Base-by-base conservation (phyloP, 2,797 vertebrate species). In the Pipistrellus nathusii region DNA sequence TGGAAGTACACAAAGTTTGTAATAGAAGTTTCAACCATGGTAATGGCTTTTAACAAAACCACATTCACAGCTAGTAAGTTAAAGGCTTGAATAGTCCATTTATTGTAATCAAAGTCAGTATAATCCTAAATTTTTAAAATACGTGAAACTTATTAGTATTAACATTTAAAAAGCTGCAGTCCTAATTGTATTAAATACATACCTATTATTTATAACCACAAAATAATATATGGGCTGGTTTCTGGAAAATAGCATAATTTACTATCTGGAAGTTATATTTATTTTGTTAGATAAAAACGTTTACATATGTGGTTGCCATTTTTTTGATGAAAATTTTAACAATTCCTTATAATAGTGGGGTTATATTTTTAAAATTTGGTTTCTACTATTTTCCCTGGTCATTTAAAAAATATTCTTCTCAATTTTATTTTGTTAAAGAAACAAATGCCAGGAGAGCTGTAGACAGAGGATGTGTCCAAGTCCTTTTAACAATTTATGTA, bases 391-490 rank as follows among this genome's bases (percentile, higher is more conserved):
- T 91, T 85, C 38, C 93, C 75, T 64, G 87, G 1, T 84, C 87
- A 64, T 96, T 94, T 96, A 94, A 92, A 94, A 89, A 92, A 90
- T 97, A 89, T 96, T 93, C 51, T 97, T 95, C 4, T 92, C 88
- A 96, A 91, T 95, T 96, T 96, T 96, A 88, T 95, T 96, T 96
- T 97, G 93, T 86, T 93, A 62, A 98, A 98, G 98, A 99, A 98
- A 99, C 99, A 62, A 99, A 99, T 97, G 98, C 99, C 96, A 99
- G 99, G 44, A 99, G 99, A 96, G 99, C 99, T 57, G 99, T 99
- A 97, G 99, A 99, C 96, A 98, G 98, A 96, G 98, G 98, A 95
- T 98, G 99, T n/a, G 98, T 99, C 73, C 98, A 99, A 17, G 94
- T 98, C 77, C 98, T 99, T 97, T 98, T 99, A 88, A 96, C 98